These are phyloP conservation scores for Noctua janthe DNA, from an alignment of 2,888 invertebrate genomes.

Conservation along the genomic window DNA sequence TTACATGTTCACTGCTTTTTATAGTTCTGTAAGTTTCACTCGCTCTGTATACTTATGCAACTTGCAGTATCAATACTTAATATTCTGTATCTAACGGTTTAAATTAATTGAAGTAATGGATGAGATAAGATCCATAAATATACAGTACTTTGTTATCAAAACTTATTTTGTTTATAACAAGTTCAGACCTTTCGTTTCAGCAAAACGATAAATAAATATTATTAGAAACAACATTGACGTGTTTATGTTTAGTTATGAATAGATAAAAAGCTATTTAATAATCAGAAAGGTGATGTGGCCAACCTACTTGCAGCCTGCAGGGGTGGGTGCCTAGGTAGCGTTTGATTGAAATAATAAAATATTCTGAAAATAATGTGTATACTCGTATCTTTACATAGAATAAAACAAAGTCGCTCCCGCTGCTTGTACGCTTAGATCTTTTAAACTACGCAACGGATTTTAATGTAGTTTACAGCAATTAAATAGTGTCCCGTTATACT, in stretches of 20 bases:
- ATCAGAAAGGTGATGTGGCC: not conserved
- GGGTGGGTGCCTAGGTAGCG: too few relatives aligned
- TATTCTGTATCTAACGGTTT: not conserved
- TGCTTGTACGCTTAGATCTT: too few relatives aligned
- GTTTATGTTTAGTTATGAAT: not conserved
- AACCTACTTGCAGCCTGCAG: not conserved
- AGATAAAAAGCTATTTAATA: too few relatives aligned
- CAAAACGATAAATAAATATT: not conserved
- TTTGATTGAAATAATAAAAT: not conserved
- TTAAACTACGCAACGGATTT: too few relatives aligned
- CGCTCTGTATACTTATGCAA: not conserved
- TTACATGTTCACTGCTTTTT: not conserved
- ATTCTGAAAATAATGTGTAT: too few relatives aligned
- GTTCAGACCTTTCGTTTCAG: not conserved
- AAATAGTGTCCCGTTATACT: too few relatives aligned
- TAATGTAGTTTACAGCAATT: too few relatives aligned
- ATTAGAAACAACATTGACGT: not conserved
- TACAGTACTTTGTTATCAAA: slow-evolving; percentile 3
- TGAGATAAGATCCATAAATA: not conserved
- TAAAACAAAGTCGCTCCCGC: too few relatives aligned
- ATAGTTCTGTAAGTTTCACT: not conserved
- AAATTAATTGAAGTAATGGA: not conserved
- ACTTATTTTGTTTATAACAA: not conserved
- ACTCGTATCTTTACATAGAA: too few relatives aligned
- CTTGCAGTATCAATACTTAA: not conserved